Percentiles rank a stretch among this genome's conserved stretches.
Evolutionary conservation across 2,797 vertebrate species (phyloP).

Genomic region (Myoxocephalus aenaeus): DNA sequence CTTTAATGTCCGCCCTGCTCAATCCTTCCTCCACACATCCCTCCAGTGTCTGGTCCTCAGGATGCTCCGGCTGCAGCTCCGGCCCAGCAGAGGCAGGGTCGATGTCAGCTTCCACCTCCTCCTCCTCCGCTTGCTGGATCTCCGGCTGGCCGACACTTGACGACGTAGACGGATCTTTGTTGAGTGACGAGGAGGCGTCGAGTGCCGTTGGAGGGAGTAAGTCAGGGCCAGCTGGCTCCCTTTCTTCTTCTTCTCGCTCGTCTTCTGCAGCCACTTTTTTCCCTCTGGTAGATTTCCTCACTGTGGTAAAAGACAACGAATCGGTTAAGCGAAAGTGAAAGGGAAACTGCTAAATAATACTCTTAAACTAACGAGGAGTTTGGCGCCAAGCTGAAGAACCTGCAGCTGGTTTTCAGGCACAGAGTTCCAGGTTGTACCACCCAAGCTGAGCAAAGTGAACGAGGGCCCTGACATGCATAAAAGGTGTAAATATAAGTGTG

Average conservation of each 20-base stretch:
- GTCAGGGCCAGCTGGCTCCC: not conserved
- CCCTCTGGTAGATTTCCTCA: conserved; percentile 62
- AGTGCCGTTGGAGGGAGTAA: not conserved
- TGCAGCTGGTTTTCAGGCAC: too few species aligned
- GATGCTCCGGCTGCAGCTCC: not conserved
- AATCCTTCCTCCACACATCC: not conserved
- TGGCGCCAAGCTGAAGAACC: too few species aligned
- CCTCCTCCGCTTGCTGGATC: too few species aligned
- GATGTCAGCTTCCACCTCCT: not conserved
- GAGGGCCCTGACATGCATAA: too few species aligned
- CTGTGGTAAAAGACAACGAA: conserved; percentile 30
- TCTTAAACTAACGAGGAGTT: too few species aligned
- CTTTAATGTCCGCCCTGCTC: conserved; percentile 14
- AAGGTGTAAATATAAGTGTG: not conserved
- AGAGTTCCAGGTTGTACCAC: too few species aligned
- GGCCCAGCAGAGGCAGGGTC: not conserved
- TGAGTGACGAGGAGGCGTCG: not conserved
- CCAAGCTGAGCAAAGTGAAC: too few species aligned
- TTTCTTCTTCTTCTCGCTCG: not conserved
- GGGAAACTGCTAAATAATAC: not conserved
- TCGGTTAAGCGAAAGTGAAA: not conserved
- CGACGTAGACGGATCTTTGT: not conserved
- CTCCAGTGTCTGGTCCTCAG: conserved; percentile 1
- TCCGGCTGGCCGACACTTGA: not conserved
- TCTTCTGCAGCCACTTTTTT: not conserved